Conservation (phyloP, 2,113 vertebrate genomes). For the Clarias macrocephalus region DNA sequence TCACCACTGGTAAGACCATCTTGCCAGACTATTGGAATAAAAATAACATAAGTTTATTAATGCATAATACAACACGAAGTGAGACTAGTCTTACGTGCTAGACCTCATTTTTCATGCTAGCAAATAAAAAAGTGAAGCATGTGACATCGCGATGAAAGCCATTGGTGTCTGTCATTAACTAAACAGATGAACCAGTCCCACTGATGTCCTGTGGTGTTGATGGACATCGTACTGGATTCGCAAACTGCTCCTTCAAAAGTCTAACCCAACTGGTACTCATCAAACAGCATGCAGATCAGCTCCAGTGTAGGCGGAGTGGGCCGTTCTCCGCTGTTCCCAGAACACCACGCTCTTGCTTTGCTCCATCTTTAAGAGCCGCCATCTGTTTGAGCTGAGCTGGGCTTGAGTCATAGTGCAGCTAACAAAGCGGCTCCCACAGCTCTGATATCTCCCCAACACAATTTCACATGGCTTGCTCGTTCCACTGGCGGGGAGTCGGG, state of each 20-base stretch:
- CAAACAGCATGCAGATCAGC: slow-evolving; percentile 41
- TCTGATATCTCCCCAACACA: slow-evolving; percentile 54
- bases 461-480: slow-evolving; percentile 61
- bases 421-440: slow-evolving; percentile 50
- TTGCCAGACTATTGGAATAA: too few relatives aligned
- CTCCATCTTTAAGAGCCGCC: slow-evolving; percentile 50
- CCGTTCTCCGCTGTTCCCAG: slow-evolving; percentile 39
- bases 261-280: slow-evolving; percentile 31
- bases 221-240: slow-evolving; percentile 7
- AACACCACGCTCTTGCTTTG: slow-evolving; percentile 53
- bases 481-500: slow-evolving; percentile 61
- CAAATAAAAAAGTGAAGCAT: background rate
- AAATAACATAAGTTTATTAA: too few relatives aligned
- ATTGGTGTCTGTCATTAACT: slow-evolving; percentile 19
- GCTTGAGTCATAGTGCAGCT: slow-evolving; percentile 43
- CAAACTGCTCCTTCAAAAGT: background rate
- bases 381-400: slow-evolving; percentile 48
- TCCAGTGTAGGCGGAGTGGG: slow-evolving; percentile 62
- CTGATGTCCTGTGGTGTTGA: background rate
- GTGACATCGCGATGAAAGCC: background rate
- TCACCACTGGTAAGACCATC: background rate
- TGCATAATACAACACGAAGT: background rate
- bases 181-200: background rate
- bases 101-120: background rate
- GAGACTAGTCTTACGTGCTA: background rate